Base-by-base conservation (phyloP, 2,797 vertebrate species). In the Lates japonicus region DNA sequence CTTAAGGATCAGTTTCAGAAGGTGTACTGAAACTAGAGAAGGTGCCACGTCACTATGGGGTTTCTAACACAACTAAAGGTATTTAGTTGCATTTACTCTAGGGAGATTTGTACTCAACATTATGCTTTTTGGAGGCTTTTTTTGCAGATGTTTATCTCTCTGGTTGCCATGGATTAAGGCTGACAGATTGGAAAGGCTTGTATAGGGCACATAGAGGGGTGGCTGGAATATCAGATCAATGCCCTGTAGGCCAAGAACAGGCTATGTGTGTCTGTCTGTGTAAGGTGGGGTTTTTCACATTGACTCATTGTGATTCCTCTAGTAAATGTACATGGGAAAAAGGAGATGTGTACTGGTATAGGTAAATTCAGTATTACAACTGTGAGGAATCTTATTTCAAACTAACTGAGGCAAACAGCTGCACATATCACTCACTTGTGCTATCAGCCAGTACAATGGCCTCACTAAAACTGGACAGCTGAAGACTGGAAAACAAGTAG, bases 111-210 rank as follows among this genome's bases (percentile, higher is more conserved):
- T 67, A 72, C 70, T 81, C 58, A 54, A 83, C 70, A 83, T 80
- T n/a, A 49, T 54, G 37, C 82, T 82, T 82, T 85, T 49, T 63
- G 33, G 16, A 44, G 51, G 69, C 54, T 92, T 92, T 92, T 88
- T 77, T 77, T 41, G 25, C 39, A 31, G 66, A 80, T 66, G 80
- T 88, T 83, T 80, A 49, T 81, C 83, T 74, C 78, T 81, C 37
- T 59, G 46, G 85, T 84, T 90, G 52, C 83, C 81, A 88, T 85
- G 81, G 80, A 64, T 80, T 81, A 80, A 33, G 67, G 76, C 87
- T 85, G 86, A 77, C 72, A 76, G 80, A 86, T 88, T 89, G 85
- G 86, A 91, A 91, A 91, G 90, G 83, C 85, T 72, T 80, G 85
- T 91, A 86, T 80, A 54, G 76, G 61, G 65, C 67, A 86, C 63